A percentile compares a stretch with the other conserved stretches of the same genome.
Evolutionary conservation across 1,140 invertebrate genomes (phyloP).

Genomic region (Ctenoplectra terminalis): DNA sequence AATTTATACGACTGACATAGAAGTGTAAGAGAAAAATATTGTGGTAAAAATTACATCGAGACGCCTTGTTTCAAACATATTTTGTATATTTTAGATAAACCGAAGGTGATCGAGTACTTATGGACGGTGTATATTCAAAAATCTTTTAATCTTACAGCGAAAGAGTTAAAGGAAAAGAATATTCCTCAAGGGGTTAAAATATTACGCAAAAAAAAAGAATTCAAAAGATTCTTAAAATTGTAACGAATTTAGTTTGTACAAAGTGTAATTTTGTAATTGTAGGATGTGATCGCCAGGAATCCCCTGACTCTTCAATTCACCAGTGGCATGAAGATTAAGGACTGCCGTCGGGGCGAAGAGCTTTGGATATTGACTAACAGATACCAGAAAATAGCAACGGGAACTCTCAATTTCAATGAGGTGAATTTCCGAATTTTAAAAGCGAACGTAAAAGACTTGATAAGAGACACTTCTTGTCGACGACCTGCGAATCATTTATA

Average conservation of each 20-base stretch:
- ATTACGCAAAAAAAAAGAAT: neutral
- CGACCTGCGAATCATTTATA: no score
- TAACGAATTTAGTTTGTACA: no score
- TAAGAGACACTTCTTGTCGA: conserved; percentile 74
- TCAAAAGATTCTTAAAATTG: neutral
- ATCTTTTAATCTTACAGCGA: no score
- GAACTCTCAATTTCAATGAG: conserved; percentile 65
- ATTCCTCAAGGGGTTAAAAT: no score
- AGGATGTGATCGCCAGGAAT: conserved; percentile 82
- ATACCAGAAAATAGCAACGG: conserved; percentile 67
- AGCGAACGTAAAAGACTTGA: conserved; percentile 62
- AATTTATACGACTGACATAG: no score
- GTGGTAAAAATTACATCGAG: no score
- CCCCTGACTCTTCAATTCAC: conserved; percentile 85
- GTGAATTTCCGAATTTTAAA: conserved; percentile 73
- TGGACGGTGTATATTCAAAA: no score
- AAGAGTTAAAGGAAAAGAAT: no score
- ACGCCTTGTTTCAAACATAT: no score
- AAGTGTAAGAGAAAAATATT: no score
- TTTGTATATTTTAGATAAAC: no score
- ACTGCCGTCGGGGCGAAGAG: conserved; percentile 83
- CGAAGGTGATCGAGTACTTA: no score
- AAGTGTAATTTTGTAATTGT: conserved; percentile 7
- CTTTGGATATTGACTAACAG: conserved; percentile 86
- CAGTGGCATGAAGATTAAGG: conserved; percentile 85